These are phyloP conservation scores for Octodonta nipae DNA, from an alignment of 2,888 invertebrate genomes.

Conservation along the genomic window DNA sequence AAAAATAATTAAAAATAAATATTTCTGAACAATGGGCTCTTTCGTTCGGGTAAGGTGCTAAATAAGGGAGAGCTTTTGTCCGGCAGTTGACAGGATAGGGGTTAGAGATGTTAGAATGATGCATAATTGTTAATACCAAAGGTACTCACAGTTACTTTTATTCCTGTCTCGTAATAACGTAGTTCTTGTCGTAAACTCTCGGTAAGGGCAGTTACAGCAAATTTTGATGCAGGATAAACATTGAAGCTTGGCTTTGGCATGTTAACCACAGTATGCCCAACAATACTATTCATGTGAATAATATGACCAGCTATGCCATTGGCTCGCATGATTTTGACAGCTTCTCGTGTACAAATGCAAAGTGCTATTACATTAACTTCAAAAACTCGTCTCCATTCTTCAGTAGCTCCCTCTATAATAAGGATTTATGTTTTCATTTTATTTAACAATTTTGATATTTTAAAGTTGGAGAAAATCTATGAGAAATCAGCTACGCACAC, in stretches of 20 bases:
- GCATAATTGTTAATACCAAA: too few species aligned
- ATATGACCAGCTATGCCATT: slow-evolving; percentile 18
- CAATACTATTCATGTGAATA: slow-evolving; percentile 19
- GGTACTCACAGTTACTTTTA: slow-evolving; percentile 21
- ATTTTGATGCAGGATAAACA: slow-evolving; percentile 21
- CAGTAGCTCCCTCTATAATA: slow-evolving; percentile 15
- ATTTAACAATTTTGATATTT: too few species aligned
- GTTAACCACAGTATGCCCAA: slow-evolving; percentile 16
- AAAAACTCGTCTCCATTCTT: slow-evolving; percentile 18
- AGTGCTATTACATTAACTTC: slow-evolving; percentile 21
- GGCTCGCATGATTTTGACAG: slow-evolving; percentile 17
- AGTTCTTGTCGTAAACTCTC: slow-evolving; percentile 19
- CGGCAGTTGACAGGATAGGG: too few species aligned
- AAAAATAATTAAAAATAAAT: too few species aligned
- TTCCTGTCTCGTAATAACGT: slow-evolving; percentile 9
- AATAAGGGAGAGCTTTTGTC: too few species aligned
- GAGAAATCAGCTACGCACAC: too few species aligned
- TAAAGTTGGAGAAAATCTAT: too few species aligned
- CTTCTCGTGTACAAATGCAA: slow-evolving; percentile 20
- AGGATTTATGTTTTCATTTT: too few species aligned
- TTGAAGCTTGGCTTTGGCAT: slow-evolving; percentile 14
- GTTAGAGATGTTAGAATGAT: too few species aligned
- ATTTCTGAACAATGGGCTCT: too few species aligned
- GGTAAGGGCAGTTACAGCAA: slow-evolving; percentile 21
- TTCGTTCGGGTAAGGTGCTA: too few species aligned